A percentile compares a stretch with the other conserved stretches of the same genome.
Conservation (phyloP, 2,113 vertebrate genomes). For the Tauraco erythrolophus region DNA sequence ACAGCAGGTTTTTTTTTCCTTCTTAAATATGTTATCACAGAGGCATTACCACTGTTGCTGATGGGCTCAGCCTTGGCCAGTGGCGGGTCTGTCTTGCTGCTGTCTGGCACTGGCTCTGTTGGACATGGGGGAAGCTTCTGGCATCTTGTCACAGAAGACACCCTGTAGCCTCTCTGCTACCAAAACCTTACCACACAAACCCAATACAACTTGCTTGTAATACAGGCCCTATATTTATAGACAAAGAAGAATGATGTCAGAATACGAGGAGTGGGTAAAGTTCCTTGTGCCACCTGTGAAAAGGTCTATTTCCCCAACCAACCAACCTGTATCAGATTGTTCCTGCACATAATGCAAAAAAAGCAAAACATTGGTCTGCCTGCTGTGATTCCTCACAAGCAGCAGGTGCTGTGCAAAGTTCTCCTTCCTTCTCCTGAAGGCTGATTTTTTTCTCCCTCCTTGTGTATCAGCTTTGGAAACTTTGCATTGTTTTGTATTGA, state of each 20-base stretch:
- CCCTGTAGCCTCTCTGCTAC: fast-evolving
- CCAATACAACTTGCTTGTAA: neutral
- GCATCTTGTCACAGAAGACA: neutral
- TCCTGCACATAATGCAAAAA: neutral
- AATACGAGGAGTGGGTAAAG: neutral
- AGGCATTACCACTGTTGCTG: fast-evolving
- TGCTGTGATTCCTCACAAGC: neutral
- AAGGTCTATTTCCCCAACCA: neutral
- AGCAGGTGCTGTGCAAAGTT: neutral
- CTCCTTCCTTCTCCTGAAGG: neutral
- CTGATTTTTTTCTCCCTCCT: neutral
- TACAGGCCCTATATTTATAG: neutral
- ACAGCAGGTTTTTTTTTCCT: neutral
- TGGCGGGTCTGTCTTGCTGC: fast-evolving
- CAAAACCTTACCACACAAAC: neutral
- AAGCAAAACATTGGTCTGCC: neutral
- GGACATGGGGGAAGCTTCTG: neutral
- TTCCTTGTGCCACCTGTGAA: neutral
- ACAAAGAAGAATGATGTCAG: neutral
- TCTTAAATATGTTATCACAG: neutral
- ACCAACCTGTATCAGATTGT: neutral
- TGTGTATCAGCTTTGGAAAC: neutral
- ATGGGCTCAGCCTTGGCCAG: neutral
- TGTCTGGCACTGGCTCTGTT: fast-evolving
- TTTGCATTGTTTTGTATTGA: neutral